Percentiles rank a stretch among this genome's conserved stretches.
These are phyloP conservation scores for Drosophila obscura DNA, from an alignment of 1,140 invertebrate species.

Conservation along the genomic window DNA sequence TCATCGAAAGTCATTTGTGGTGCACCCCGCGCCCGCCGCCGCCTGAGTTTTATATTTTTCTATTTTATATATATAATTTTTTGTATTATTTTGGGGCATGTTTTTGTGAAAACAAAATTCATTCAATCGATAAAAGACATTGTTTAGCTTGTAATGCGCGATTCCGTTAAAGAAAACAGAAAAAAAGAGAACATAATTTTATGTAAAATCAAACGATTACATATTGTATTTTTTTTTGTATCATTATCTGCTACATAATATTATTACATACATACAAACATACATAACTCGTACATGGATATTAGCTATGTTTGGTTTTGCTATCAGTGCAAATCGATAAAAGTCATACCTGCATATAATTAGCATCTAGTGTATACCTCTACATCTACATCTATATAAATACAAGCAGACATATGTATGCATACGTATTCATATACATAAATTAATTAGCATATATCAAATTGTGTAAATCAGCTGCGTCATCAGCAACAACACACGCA, in stretches of 20 bases:
- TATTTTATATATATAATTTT: too few species aligned
- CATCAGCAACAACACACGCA: constrained; percentile 9
- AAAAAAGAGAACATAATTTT: constrained; percentile 10
- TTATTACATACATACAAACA: constrained; percentile 13
- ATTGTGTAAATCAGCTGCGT: constrained; percentile 43
- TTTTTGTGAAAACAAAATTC: constrained; percentile 38
- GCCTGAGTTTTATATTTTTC: too few species aligned
- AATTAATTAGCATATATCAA: constrained; percentile 40
- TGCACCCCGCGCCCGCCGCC: too few species aligned
- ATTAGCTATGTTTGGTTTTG: constrained; percentile 33
- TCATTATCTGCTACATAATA: constrained; percentile 21
- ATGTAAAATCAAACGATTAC: constrained; percentile 23
- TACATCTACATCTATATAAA: constrained; percentile 20
- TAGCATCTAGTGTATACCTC: constrained; percentile 22
- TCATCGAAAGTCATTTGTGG: constrained; percentile 2
- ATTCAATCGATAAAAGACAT: constrained; percentile 74
- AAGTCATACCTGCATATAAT: constrained; percentile 60
- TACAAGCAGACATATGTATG: not conserved
- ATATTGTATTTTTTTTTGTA: constrained; percentile 27
- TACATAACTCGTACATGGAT: constrained; percentile 3
- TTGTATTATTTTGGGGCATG: too few species aligned
- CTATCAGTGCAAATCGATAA: constrained; percentile 50
- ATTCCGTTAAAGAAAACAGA: constrained; percentile 40
- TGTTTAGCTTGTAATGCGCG: constrained; percentile 60
- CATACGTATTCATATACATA: constrained; percentile 13